phyloP scores from a whole-genome alignment of 2,113 vertebrate species.

The Tursiops truncatus region DNA sequence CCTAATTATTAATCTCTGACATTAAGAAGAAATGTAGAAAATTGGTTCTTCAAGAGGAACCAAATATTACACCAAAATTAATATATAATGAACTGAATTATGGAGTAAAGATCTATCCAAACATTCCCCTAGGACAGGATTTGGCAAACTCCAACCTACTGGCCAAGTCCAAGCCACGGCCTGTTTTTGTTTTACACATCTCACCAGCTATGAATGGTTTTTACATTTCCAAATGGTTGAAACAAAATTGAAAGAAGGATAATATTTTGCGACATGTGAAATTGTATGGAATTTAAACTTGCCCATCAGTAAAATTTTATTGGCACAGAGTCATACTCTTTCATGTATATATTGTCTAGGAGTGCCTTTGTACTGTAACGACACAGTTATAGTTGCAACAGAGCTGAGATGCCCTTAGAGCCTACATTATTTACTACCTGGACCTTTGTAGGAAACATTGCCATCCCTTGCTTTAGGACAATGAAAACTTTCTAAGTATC shows the following conservation, averaged over 20 bases:
- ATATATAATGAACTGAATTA: background rate
- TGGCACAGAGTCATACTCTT: background rate
- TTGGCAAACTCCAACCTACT: background rate
- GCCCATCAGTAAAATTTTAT: background rate
- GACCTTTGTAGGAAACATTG: background rate
- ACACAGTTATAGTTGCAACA: background rate
- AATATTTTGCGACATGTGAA: background rate
- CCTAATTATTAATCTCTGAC: background rate
- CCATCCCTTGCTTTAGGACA: background rate
- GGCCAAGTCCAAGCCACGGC: background rate
- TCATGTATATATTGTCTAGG: background rate
- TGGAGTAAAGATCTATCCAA: background rate
- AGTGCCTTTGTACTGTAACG: background rate
- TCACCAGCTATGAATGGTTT: background rate
- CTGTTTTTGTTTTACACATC: background rate
- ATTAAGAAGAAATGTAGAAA: background rate
- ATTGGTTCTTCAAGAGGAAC: background rate
- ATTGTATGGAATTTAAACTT: background rate
- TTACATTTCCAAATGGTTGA: background rate
- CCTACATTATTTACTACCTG: background rate
- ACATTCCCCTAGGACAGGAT: background rate
- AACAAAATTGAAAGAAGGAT: background rate
- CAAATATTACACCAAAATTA: background rate
- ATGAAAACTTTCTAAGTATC: background rate
- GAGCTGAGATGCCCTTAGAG: background rate